Base-by-base conservation (phyloP, 2,113 vertebrate genomes). In the Redunca redunca region DNA sequence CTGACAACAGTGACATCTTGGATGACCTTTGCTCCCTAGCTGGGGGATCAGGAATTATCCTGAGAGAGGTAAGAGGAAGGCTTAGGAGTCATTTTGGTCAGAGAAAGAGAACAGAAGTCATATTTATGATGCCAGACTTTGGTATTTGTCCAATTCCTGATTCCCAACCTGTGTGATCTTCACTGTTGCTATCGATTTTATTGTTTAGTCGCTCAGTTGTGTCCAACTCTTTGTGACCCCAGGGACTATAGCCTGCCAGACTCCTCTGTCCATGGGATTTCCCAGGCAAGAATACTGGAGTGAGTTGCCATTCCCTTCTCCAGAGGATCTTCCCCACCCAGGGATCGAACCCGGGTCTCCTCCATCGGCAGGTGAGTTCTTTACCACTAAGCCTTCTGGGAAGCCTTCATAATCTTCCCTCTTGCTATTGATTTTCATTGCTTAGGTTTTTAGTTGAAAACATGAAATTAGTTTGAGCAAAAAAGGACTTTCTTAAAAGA, bases 381-480 rank as follows among this genome's bases (percentile, higher is more conserved):
- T 77, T 43, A 77, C 40, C 40, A 26, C 40, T 26, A 43, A 77
- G 71, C 21, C 40, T 15, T 43, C 40, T 77, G 40, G 71, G 23
- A 77, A 77, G 40, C 3, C 43, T 83, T 6, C n/a, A 16, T 80
- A 13, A 55, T 57, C 60, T 57, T 91, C 13, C 43, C 78, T 95
- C 82, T 88, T 80, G 64, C 12, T 46, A 23, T 9, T 83, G 55
- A 88, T 78, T 88, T 89, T 64, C 64, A 4, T 90, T 77, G 15
- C 30, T 87, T 17, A 84, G 52, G 23, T 2, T 92, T 98, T 96
- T 80, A 67, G 26, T 95, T 77, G 71, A 94, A 93, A 71, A 58
- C 6, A 55, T 88, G 19, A 89, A 91, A 17, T 88, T 83, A 84
- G n/a, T 55, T 67, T 86, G 46, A 93, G 30, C 55, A 94, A 50